Evolutionary conservation across 2,113 vertebrate genomes (phyloP).

Genomic region (Ifrita kowaldi): DNA sequence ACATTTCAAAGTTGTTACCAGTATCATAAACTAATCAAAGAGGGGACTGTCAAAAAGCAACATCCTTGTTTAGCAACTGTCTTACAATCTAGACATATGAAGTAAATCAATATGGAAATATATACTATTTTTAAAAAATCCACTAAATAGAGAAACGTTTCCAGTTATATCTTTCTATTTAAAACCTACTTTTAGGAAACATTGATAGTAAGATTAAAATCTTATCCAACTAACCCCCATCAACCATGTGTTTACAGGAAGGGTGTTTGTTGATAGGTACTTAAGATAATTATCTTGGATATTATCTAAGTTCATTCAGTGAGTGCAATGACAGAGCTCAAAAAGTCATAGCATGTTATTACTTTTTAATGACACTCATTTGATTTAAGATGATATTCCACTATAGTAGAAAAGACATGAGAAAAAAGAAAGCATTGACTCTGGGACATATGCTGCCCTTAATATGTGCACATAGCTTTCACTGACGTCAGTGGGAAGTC

Average conservation of each 20-base stretch:
- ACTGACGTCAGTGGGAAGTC: not conserved
- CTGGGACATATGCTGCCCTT: not conserved
- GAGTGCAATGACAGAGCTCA: not conserved
- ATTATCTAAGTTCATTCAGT: not conserved
- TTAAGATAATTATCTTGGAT: not conserved
- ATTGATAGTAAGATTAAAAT: not conserved
- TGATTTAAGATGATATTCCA: not conserved
- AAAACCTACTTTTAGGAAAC: not conserved
- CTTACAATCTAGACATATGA: not conserved
- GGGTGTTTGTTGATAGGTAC: not conserved
- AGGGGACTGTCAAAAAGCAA: not conserved
- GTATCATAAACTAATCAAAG: not conserved
- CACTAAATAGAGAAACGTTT: not conserved
- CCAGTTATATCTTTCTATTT: not conserved
- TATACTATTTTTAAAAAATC: not conserved
- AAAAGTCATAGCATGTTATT: not conserved
- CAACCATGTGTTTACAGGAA: not conserved
- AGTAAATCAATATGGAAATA: not conserved
- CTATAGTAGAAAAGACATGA: not conserved
- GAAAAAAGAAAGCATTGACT: not conserved
- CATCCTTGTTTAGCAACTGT: not conserved
- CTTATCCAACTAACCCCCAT: not conserved
- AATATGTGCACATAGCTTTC: not conserved
- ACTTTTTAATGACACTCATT: not conserved
- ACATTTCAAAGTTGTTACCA: not conserved